Conservation (phyloP, 2,113 vertebrate species). For the Myrmecobius fasciatus region DNA sequence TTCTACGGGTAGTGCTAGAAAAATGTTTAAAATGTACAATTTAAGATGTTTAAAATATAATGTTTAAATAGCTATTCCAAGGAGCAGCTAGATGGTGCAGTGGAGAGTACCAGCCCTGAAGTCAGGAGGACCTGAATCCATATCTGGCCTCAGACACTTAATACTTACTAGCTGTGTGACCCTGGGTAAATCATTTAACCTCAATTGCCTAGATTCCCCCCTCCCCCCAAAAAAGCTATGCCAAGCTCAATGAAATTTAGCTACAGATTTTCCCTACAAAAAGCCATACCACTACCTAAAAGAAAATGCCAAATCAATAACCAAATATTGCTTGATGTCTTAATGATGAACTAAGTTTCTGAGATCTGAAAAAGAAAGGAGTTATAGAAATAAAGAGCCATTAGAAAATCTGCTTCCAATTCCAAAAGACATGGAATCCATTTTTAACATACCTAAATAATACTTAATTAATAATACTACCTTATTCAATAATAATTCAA, state of each 20-base stretch:
- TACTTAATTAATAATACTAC: background rate
- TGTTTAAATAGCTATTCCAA: slow-evolving; percentile 21
- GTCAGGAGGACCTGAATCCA: too few relatives aligned
- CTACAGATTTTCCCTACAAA: background rate
- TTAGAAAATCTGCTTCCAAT: background rate
- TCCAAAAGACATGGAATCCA: background rate
- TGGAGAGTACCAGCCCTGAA: too few relatives aligned
- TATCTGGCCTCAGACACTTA: too few relatives aligned
- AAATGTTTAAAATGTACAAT: too few relatives aligned
- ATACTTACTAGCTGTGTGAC: too few relatives aligned
- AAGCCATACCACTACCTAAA: background rate
- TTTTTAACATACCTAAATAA: background rate
- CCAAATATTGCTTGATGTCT: background rate
- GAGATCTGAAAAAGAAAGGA: background rate
- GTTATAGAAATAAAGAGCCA: background rate
- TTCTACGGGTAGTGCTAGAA: background rate
- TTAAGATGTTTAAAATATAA: background rate
- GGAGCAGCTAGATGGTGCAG: too few relatives aligned
- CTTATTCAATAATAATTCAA: background rate
- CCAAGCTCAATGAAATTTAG: slow-evolving; percentile 5
- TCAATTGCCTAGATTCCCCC: too few relatives aligned
- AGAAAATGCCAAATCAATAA: background rate
- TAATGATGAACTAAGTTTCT: background rate
- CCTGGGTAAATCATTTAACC: too few relatives aligned
- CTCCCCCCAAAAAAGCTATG: background rate